These are phyloP conservation scores for Eonycteris spelaea DNA, from an alignment of 2,113 vertebrate species.

Conservation along the genomic window DNA sequence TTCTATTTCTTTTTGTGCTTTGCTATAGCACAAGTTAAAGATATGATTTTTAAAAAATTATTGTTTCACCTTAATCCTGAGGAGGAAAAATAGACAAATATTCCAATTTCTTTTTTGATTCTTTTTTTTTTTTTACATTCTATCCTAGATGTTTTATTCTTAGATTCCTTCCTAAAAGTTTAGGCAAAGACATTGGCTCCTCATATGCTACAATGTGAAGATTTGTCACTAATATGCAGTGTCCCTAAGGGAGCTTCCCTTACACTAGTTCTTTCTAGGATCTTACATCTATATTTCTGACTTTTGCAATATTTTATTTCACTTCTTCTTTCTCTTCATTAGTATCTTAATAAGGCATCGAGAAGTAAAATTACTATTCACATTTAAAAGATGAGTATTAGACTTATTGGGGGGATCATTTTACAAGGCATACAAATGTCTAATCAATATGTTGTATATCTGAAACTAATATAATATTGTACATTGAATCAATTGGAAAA, in stretches of 20 bases:
- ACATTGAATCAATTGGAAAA: background rate
- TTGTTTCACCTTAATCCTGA: background rate
- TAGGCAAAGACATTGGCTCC: background rate
- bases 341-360: background rate
- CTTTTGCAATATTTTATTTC: background rate
- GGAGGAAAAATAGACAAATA: background rate
- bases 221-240: background rate
- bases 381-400: background rate
- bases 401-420: too few relatives aligned
- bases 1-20: background rate
- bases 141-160: background rate
- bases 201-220: background rate
- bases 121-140: background rate
- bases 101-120: background rate
- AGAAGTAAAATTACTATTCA: background rate
- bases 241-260: background rate
- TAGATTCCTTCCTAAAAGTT: background rate
- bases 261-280: background rate
- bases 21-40: background rate
- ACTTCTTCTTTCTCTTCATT: background rate
- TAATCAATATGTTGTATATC: background rate
- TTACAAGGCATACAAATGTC: background rate
- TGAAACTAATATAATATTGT: background rate
- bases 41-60: background rate
- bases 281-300: background rate